Conservation (phyloP, 1,140 invertebrate species). For the Drosophila virilis region DNA sequence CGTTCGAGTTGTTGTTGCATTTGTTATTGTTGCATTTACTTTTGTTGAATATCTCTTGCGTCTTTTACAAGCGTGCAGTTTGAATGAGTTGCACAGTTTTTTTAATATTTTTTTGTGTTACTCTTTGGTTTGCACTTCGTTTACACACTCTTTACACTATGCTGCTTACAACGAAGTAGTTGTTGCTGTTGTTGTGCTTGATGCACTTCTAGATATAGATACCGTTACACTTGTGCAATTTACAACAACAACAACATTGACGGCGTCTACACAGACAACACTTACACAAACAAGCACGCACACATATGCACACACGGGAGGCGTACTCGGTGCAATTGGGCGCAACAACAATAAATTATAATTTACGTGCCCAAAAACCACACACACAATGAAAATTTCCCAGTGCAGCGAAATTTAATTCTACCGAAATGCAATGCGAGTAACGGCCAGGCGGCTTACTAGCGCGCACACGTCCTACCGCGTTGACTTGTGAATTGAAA, state of each 20-base stretch:
- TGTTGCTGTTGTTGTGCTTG: constrained; percentile 44
- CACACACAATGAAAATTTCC: constrained; percentile 19
- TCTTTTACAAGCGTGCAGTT: constrained; percentile 57
- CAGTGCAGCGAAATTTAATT: constrained; percentile 50
- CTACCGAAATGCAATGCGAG: constrained; percentile 41
- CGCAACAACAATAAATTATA: constrained; percentile 56
- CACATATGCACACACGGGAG: constrained; percentile 4
- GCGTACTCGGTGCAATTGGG: constrained; percentile 57
- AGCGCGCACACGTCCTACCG: constrained; percentile 29
- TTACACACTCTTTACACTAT: constrained; percentile 62
- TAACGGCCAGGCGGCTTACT: constrained; percentile 21
- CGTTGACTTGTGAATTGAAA: constrained; percentile 40
- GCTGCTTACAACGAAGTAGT: constrained; percentile 36
- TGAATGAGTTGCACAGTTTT: constrained; percentile 72
- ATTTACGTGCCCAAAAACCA: constrained; percentile 61
- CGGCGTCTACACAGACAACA: constrained; percentile 57
- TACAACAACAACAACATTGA: constrained; percentile 30
- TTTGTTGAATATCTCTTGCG: constrained; percentile 34
- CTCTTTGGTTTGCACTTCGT: constrained; percentile 43
- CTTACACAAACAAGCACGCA: constrained; percentile 45
- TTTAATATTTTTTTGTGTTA: constrained; percentile 17
- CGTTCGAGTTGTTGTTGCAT: constrained; percentile 26
- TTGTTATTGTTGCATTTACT: constrained; percentile 32
- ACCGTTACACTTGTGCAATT: constrained; percentile 81
- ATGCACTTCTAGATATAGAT: constrained; percentile 67